Conservation (phyloP, 2,797 vertebrate genomes). For the Scyliorhinus canicula region DNA sequence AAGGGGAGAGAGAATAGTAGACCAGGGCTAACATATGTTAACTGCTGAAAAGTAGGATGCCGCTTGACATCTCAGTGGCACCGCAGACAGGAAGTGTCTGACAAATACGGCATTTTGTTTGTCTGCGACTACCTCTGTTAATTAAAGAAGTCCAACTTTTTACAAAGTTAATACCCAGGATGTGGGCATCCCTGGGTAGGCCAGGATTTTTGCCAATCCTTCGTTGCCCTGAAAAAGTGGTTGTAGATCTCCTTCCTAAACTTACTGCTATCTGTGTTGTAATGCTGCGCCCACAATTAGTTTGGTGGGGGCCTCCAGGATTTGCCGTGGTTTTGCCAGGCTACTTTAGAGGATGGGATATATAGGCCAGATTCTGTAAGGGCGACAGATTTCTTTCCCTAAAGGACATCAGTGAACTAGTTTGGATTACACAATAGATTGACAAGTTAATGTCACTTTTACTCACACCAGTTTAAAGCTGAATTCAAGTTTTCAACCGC, state of each 20-base stretch:
- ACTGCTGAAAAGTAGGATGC: not conserved
- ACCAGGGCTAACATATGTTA: not conserved
- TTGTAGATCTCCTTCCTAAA: not conserved
- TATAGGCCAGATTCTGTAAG: too few species aligned
- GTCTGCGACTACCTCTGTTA: not conserved
- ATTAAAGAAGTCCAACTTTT: not conserved
- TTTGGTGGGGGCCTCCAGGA: not conserved
- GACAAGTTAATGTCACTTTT: not conserved
- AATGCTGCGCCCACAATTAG: not conserved
- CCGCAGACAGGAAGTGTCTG: not conserved
- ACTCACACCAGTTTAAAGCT: not conserved
- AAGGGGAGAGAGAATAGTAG: not conserved
- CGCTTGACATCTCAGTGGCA: not conserved
- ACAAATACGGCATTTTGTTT: not conserved
- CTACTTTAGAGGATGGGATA: not conserved
- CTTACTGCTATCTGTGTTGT: not conserved
- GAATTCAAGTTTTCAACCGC: not conserved
- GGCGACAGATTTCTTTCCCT: not conserved
- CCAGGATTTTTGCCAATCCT: not conserved
- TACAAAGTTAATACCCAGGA: too few species aligned
- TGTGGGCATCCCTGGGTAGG: not conserved
- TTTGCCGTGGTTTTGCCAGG: not conserved
- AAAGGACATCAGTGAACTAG: not conserved
- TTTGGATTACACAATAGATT: not conserved
- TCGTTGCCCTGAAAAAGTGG: not conserved